Percentiles rank a stretch among this genome's conserved stretches.
Conservation (phyloP, 2,888 invertebrate genomes). For the Poecilus cupreus region DNA sequence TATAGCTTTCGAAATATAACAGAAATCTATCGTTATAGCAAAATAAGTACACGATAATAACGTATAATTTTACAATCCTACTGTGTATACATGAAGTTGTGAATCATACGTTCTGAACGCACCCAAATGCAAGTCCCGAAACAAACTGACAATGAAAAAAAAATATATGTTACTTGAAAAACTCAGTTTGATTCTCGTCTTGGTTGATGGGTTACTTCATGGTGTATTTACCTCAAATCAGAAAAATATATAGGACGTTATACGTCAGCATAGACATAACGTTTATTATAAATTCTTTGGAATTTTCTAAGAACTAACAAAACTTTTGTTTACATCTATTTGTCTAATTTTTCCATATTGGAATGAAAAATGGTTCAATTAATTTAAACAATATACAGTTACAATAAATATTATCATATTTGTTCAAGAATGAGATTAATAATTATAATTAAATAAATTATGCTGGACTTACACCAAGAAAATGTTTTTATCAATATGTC, state of each 20-base stretch:
- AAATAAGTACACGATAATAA: background rate
- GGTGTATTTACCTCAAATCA: too few species aligned
- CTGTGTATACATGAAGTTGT: slow-evolving; percentile 12
- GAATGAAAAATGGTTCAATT: slow-evolving; percentile 22
- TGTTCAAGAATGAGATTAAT: slow-evolving; percentile 34
- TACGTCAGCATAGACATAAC: background rate
- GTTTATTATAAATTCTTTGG: slow-evolving; percentile 34
- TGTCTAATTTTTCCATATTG: slow-evolving; percentile 26
- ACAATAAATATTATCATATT: slow-evolving; percentile 27
- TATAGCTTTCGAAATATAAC: slow-evolving; percentile 9
- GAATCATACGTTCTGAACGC: too few species aligned
- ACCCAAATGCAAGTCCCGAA: too few species aligned
- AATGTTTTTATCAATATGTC: slow-evolving; percentile 13
- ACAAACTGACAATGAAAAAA: too few species aligned
- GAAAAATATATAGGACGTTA: background rate
- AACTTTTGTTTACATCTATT: slow-evolving; percentile 21
- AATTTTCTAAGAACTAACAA: slow-evolving; percentile 35
- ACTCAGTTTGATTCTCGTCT: too few species aligned
- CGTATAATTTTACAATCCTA: background rate
- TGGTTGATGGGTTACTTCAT: too few species aligned
- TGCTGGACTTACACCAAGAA: slow-evolving; percentile 19
- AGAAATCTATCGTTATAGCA: background rate
- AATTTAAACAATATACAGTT: slow-evolving; percentile 29
- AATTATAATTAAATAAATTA: slow-evolving; percentile 8
- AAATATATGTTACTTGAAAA: too few species aligned